Evolutionary conservation across 2,888 invertebrate species (phyloP).

Genomic region (Digitonthophagus gazella): DNA sequence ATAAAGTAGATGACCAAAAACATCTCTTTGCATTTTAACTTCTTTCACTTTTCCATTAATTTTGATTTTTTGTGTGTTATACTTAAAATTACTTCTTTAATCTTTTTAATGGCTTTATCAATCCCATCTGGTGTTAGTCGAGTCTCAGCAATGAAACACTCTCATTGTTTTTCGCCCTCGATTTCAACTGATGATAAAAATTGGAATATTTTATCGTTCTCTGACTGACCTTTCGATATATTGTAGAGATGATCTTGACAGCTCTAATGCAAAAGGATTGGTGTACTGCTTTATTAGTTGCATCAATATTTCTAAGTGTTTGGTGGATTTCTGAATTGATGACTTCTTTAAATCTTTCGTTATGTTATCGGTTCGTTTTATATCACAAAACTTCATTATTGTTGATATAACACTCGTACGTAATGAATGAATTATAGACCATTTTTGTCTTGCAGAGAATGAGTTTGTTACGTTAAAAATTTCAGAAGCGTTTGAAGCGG

Average conservation of each 20-base stretch:
- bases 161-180: constrained; percentile 32
- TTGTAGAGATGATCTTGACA: constrained; percentile 36
- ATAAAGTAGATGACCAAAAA: constrained; percentile 34
- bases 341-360: constrained; percentile 22
- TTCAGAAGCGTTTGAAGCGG: constrained; percentile 25
- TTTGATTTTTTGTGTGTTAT: constrained; percentile 34
- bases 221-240: constrained; percentile 35
- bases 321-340: constrained; percentile 29
- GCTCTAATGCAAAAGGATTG: constrained; percentile 33
- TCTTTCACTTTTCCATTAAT: constrained; percentile 35
- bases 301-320: constrained; percentile 30
- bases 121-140: constrained; percentile 32
- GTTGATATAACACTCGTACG: background rate
- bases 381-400: background rate
- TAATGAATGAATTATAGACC: background rate
- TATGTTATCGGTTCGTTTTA: background rate
- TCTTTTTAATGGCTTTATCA: constrained; percentile 36
- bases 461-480: background rate
- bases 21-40: constrained; percentile 34
- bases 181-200: constrained; percentile 35
- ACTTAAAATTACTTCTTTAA: constrained; percentile 34
- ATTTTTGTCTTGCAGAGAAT: background rate
- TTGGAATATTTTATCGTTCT: constrained; percentile 31
- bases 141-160: constrained; percentile 31
- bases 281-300: constrained; percentile 32